Percentiles rank a stretch among this genome's conserved stretches.
These are phyloP conservation scores for Melanogrammus aeglefinus DNA, from an alignment of 2,797 vertebrate genomes.

Conservation along the genomic window DNA sequence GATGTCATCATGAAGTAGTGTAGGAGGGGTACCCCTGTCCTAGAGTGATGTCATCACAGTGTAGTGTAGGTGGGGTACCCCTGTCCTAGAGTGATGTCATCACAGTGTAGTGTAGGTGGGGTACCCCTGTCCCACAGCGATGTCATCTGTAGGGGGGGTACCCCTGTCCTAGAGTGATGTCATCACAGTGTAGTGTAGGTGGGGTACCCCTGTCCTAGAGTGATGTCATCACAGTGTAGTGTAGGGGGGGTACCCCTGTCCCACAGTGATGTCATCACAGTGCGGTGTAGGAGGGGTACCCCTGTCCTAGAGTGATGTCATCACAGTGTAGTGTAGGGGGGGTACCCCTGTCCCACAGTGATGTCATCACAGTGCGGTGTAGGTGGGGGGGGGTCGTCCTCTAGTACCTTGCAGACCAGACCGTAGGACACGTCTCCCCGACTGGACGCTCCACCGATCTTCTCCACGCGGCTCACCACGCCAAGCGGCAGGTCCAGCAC, in stretches of 20 bases:
- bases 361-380: background rate
- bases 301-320: no score
- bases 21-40: no score
- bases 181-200: background rate
- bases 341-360: background rate
- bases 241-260: no score
- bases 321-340: no score
- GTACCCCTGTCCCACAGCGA: no score
- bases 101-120: background rate
- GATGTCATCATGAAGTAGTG: no score
- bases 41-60: background rate
- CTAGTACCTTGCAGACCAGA: slow-evolving; percentile 87
- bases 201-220: no score
- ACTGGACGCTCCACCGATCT: slow-evolving; percentile 85
- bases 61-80: no score
- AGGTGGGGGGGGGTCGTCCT: background rate
- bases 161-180: background rate
- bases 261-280: background rate
- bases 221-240: no score
- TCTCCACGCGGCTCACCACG: slow-evolving; percentile 93
- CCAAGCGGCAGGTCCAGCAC: slow-evolving; percentile 93
- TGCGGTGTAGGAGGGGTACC: background rate
- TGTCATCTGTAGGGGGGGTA: no score
- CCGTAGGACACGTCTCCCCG: slow-evolving; percentile 90
- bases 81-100: background rate